Percentiles rank a stretch among this genome's conserved stretches.
phyloP scores from a whole-genome alignment of 2,888 invertebrate genomes.

The Drosophila borborema region DNA sequence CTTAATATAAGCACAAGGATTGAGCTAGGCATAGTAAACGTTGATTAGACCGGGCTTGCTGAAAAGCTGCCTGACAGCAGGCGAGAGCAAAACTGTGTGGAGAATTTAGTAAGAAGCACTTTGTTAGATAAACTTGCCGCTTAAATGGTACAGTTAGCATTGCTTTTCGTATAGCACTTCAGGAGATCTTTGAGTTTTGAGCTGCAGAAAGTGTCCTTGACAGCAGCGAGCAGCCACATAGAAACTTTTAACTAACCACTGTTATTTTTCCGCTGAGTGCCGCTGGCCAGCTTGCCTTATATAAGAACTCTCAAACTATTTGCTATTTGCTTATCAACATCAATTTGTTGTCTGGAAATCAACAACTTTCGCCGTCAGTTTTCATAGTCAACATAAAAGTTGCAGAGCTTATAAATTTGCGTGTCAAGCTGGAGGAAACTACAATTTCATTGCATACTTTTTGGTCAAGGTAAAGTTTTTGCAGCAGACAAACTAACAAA shows the following conservation, averaged over 20 bases:
- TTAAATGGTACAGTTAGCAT: slow-evolving; percentile 48
- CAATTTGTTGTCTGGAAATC: slow-evolving; percentile 14
- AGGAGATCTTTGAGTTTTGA: slow-evolving; percentile 9
- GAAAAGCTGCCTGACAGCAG: not conserved
- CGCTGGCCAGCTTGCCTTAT: not conserved
- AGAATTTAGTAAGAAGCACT: slow-evolving; percentile 61
- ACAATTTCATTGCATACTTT: slow-evolving; percentile 8
- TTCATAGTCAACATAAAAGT: slow-evolving; percentile 6
- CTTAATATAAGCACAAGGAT: slow-evolving; percentile 43
- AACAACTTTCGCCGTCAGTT: slow-evolving; percentile 22
- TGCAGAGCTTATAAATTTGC: slow-evolving; percentile 15
- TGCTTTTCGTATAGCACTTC: slow-evolving; percentile 29
- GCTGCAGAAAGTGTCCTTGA: not conserved
- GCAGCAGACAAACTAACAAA: slow-evolving; percentile 22
- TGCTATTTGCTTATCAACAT: slow-evolving; percentile 31
- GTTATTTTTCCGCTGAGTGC: not conserved
- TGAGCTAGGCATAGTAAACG: slow-evolving; percentile 41
- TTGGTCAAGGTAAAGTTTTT: slow-evolving; percentile 21
- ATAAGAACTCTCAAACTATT: slow-evolving; percentile 2
- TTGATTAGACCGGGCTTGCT: slow-evolving; percentile 48
- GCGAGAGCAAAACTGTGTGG: slow-evolving; percentile 14
- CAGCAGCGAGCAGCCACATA: not conserved
- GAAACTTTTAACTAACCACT: not conserved
- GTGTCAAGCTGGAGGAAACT: slow-evolving; percentile 8
- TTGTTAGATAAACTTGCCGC: slow-evolving; percentile 67